A percentile compares a stretch with the other conserved stretches of the same genome.
Evolutionary conservation across 2,888 invertebrate species (phyloP).

Genomic region (Brachylomia viminalis): DNA sequence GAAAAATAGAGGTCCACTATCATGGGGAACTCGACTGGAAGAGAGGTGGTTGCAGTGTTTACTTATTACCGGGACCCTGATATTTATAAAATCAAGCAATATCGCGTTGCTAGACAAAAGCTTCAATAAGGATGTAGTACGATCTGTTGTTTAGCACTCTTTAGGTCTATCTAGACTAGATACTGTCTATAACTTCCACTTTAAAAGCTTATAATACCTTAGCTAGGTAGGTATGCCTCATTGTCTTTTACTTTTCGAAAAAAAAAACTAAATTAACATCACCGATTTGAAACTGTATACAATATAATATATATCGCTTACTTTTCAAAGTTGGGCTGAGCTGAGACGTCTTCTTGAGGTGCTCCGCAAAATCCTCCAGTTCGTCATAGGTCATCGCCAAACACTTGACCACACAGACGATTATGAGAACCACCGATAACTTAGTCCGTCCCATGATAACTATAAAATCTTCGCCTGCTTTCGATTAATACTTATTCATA

Average conservation of each 20-base stretch:
- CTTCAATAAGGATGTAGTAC: too few species aligned
- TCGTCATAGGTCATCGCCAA: constrained; percentile 81
- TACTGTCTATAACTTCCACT: not conserved
- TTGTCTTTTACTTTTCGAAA: not conserved
- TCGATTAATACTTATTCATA: constrained; percentile 64
- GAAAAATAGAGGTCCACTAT: not conserved
- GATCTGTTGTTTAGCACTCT: not conserved
- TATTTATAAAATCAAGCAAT: not conserved
- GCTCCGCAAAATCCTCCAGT: constrained; percentile 85
- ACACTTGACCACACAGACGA: constrained; percentile 81
- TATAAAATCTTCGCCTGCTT: constrained; percentile 59
- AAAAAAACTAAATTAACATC: not conserved
- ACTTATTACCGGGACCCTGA: not conserved
- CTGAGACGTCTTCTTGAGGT: constrained; percentile 82
- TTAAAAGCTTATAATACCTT: not conserved
- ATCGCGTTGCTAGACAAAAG: not conserved
- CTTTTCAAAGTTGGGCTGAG: constrained; percentile 86
- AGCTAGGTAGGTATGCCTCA: not conserved
- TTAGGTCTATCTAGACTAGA: not conserved
- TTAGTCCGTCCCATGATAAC: constrained; percentile 76
- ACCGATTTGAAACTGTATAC: not conserved
- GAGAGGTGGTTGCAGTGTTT: not conserved
- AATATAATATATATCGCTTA: constrained; percentile 76
- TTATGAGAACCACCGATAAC: constrained; percentile 75
- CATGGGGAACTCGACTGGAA: not conserved